Conservation (phyloP, 2,113 vertebrate genomes). For the Sinocyclocheilus anophthalmus region DNA sequence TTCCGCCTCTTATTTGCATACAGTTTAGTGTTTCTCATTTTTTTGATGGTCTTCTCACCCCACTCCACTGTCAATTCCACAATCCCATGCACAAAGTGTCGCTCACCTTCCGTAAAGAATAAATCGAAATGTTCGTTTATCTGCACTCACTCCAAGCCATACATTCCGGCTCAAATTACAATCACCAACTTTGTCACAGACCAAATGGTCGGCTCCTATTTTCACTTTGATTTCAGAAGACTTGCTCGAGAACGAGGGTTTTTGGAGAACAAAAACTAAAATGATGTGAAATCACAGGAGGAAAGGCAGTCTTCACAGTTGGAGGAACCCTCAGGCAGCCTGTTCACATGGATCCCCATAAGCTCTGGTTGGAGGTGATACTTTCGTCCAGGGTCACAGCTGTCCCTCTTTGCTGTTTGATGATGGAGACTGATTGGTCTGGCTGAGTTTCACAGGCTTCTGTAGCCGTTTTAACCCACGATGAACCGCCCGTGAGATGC, state of each 20-base stretch:
- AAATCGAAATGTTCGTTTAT: background rate
- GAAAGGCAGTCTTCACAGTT: background rate
- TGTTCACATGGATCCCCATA: slow-evolving; percentile 14
- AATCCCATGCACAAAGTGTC: background rate
- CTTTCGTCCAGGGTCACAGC: slow-evolving; percentile 64
- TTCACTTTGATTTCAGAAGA: background rate
- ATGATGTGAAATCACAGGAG: background rate
- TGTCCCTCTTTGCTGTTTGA: slow-evolving; percentile 61
- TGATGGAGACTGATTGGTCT: slow-evolving; percentile 65
- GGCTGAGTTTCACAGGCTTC: slow-evolving; percentile 63
- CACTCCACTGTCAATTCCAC: background rate
- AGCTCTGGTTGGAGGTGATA: slow-evolving; percentile 47
- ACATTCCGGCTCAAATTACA: background rate
- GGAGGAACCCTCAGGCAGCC: slow-evolving; percentile 4
- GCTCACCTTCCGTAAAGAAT: background rate
- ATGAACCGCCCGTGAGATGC: background rate
- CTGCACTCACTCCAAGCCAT: too few species aligned
- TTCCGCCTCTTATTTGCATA: background rate
- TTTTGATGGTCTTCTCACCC: background rate
- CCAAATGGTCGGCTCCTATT: background rate
- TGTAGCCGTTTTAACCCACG: slow-evolving; percentile 19
- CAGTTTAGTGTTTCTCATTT: background rate
- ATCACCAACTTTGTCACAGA: background rate
- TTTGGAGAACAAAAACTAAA: background rate
- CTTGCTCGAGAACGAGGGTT: background rate